Base-by-base conservation (phyloP, 2,113 vertebrate species). In the Trichomycterus rosablanca region DNA sequence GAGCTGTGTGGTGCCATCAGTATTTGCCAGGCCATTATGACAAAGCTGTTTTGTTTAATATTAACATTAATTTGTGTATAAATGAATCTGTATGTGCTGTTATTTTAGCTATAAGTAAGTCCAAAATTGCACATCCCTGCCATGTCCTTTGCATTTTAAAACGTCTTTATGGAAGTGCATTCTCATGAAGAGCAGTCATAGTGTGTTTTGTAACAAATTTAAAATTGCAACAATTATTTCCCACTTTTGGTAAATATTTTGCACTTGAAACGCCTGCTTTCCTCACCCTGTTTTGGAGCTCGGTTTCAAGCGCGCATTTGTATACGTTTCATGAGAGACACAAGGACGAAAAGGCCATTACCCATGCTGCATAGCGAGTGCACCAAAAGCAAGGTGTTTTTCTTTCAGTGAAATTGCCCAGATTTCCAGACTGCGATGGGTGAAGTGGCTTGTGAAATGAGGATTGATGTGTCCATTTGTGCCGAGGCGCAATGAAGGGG, bases 401-500 rank as follows among this genome's bases (percentile, higher is more conserved):
- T 70, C 67, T 70, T 70, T 63, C 37, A 58, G 63, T 60, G 52
- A 65, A 68, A 71, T 68, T 67, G 68, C 73, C 54, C 40, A 74
- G 40, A 70, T 70, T 76, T 76, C 67, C 63, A 70, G 60, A 44
- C 55, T 49, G 75, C 74, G 73, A 66, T 62, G 66, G 66, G 79
- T 64, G 74, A 80, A 79, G 78, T 74, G 66, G 80, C 70, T 78
- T 82, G 79, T 83, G 80, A 83, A 87, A 87, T 84, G 75, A 77
- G 79, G 83, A 87, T 86, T 86, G 83, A 87, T 83, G 83, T 84
- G 77, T 84, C 81, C 85, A 84, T 84, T 84, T 83, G 77, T 71
- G 71, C 78, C 76, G 76, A 83, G 79, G 81, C 66, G 75, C 74
- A 76, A 74, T 30, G 66, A 73, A 82, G 76, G 75, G 80, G 78